Evolutionary conservation across 2,888 invertebrate genomes (phyloP).

Genomic region (Drosophila sordidula): DNA sequence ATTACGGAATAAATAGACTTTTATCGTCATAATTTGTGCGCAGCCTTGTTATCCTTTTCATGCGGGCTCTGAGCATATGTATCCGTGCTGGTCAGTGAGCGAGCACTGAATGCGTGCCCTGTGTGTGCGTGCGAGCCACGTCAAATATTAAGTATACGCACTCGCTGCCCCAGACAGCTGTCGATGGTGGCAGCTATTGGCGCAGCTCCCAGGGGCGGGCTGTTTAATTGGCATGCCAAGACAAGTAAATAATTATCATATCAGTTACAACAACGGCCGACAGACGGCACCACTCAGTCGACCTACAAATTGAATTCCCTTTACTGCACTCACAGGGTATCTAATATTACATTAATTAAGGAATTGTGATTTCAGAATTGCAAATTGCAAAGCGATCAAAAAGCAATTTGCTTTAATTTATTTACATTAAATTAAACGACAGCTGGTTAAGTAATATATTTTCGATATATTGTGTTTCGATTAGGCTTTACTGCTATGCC

Average conservation of each 20-base stretch:
- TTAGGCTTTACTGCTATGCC: conserved; percentile 97
- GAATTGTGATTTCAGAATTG: neutral
- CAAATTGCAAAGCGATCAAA: neutral
- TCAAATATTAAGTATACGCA: conserved; percentile 57
- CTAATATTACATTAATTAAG: neutral
- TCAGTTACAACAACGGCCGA: conserved; percentile 51
- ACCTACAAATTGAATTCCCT: conserved; percentile 4
- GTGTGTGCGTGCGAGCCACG: neutral
- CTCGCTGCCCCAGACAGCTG: conserved; percentile 9
- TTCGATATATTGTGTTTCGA: neutral
- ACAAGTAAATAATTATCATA: conserved; percentile 72
- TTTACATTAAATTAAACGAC: neutral
- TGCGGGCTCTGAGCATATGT: conserved; percentile 18
- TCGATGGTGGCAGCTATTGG: conserved; percentile 9
- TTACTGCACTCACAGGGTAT: neutral
- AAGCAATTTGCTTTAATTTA: neutral
- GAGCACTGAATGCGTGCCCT: conserved; percentile 15
- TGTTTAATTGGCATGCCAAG: conserved; percentile 55
- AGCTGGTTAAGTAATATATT: neutral
- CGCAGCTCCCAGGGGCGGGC: conserved; percentile 19
- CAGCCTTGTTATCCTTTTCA: conserved; percentile 62
- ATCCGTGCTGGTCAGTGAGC: neutral
- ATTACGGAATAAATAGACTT: conserved; percentile 80
- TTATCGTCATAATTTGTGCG: conserved; percentile 80
- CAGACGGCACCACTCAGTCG: conserved; percentile 9